phyloP scores from a whole-genome alignment of 2,888 invertebrate genomes.

The Vesta saturnalis region DNA sequence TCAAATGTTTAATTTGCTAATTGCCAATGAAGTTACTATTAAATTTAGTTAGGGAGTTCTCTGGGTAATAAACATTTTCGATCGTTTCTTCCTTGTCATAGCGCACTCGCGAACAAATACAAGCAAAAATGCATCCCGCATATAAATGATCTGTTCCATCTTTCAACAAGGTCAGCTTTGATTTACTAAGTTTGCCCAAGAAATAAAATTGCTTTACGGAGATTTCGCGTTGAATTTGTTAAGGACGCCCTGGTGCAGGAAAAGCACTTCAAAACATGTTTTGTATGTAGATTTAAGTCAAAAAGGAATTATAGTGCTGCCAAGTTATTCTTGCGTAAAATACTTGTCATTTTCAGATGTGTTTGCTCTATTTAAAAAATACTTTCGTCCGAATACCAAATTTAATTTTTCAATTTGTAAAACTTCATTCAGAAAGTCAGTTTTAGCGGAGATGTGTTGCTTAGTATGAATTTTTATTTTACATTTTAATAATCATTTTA shows the following conservation, averaged over 20 bases:
- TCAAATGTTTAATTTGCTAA: constrained; percentile 31
- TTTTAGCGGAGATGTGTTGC: neutral
- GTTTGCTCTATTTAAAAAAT: constrained; percentile 1
- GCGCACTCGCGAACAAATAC: constrained; percentile 42
- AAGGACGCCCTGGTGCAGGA: constrained; percentile 22
- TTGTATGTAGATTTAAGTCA: constrained; percentile 27
- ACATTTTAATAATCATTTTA: neutral
- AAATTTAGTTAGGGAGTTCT: too few species aligned
- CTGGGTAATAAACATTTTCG: constrained; percentile 23
- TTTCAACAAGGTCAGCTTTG: constrained; percentile 42
- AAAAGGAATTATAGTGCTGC: constrained; percentile 16
- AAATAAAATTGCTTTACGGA: constrained; percentile 41
- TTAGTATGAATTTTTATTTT: neutral
- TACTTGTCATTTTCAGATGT: constrained; percentile 27
- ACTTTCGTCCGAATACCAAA: neutral
- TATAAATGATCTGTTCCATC: constrained; percentile 43
- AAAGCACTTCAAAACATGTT: constrained; percentile 32
- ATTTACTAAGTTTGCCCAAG: constrained; percentile 42
- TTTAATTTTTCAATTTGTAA: constrained; percentile 1
- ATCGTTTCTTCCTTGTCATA: constrained; percentile 29
- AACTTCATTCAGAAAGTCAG: neutral
- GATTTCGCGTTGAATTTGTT: constrained; percentile 37
- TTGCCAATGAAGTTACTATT: constrained; percentile 25
- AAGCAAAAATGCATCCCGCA: constrained; percentile 44
- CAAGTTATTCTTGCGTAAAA: constrained; percentile 22